phyloP scores from a whole-genome alignment of 2,888 invertebrate genomes.

The Petrolisthes manimaculis region DNA sequence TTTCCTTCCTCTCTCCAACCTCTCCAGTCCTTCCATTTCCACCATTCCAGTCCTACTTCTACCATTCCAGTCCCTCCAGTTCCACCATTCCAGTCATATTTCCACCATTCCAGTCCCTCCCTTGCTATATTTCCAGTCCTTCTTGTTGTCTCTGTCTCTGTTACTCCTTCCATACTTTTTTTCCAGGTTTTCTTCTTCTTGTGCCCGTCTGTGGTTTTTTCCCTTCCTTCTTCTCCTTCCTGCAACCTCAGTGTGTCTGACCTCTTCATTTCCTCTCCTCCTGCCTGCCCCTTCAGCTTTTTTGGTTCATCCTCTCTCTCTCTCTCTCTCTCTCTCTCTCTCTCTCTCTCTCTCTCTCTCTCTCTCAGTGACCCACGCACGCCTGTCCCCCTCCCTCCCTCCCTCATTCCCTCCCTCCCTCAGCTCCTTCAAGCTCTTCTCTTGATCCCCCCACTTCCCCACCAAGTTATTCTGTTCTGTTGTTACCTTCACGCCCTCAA shows the following conservation, averaged over 20 bases:
- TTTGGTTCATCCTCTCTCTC: not conserved
- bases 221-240: too few relatives aligned
- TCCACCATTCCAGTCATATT: too few relatives aligned
- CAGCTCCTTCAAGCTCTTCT: not conserved
- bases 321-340: constrained; percentile 18
- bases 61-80: too few relatives aligned
- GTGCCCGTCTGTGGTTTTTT: too few relatives aligned
- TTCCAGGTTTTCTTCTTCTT: not conserved
- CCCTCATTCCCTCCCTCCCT: not conserved
- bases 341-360: constrained; percentile 12
- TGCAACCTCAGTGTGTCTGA: too few relatives aligned
- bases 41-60: too few relatives aligned
- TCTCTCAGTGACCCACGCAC: not conserved
- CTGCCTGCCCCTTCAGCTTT: too few relatives aligned
- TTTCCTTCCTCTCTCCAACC: too few relatives aligned
- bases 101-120: too few relatives aligned
- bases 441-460: not conserved
- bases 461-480: not conserved
- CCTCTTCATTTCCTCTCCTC: not conserved
- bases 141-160: not conserved
- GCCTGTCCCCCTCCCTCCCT: not conserved
- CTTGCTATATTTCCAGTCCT: too few relatives aligned
- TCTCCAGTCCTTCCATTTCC: too few relatives aligned
- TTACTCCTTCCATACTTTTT: not conserved
- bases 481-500: not conserved